Evolutionary conservation across 2,797 vertebrate genomes (phyloP).

Genomic region (Tangara arthus): DNA sequence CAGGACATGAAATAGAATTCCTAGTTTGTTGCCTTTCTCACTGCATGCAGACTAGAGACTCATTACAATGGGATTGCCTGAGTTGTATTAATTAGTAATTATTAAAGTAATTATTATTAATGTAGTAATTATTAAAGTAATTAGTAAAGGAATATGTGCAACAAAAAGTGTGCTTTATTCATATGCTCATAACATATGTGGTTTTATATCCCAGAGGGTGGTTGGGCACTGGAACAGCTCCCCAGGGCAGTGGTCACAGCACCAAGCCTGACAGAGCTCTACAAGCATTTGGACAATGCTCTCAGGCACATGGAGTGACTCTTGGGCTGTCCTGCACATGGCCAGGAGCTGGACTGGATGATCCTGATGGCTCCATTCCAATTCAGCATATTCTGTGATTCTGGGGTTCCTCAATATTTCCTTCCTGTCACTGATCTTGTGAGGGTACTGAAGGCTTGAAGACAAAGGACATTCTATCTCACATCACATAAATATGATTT

Average conservation of each 20-base stretch:
- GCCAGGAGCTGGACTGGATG: fast-evolving
- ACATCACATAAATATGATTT: neutral
- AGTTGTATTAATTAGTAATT: neutral
- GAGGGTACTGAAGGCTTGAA: neutral
- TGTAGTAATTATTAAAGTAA: neutral
- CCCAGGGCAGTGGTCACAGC: neutral
- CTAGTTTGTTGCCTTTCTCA: neutral
- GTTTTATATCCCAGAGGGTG: neutral
- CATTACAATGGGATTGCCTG: neutral
- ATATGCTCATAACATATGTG: neutral
- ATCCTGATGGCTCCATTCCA: neutral
- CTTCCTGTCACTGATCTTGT: neutral
- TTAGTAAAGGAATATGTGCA: neutral
- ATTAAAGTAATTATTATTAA: neutral
- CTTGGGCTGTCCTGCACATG: fast-evolving
- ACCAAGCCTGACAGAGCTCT: neutral
- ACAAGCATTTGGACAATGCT: fast-evolving
- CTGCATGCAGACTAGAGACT: neutral
- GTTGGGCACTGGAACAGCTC: neutral
- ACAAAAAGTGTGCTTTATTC: neutral
- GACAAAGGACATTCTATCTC: neutral
- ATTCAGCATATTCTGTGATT: neutral
- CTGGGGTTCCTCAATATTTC: neutral
- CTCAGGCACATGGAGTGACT: fast-evolving
- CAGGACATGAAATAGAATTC: neutral